Conservation (phyloP, 2,797 vertebrate species). For the Schizopygopsis malacanthus region DNA sequence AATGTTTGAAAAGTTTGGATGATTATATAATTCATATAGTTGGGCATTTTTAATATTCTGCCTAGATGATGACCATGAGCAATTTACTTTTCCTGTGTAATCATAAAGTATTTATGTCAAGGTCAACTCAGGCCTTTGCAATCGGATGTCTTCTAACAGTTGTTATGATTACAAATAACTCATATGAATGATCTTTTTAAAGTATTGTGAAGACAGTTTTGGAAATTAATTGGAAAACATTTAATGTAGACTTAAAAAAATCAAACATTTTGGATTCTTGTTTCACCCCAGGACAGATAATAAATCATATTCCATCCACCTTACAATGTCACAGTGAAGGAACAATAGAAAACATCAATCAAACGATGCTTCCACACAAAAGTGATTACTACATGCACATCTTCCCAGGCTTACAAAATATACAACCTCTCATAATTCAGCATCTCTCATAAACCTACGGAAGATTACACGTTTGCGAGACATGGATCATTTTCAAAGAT, state of each 20-base stretch:
- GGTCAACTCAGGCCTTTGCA: conserved; percentile 10
- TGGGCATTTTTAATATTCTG: neutral
- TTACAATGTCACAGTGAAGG: conserved; percentile 47
- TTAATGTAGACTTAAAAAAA: neutral
- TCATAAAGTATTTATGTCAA: neutral
- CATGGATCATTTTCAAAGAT: conserved; percentile 57
- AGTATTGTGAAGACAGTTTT: neutral
- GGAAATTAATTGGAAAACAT: conserved; percentile 46
- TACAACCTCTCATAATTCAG: conserved; percentile 29
- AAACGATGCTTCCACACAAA: conserved; percentile 52
- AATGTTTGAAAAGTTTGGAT: neutral
- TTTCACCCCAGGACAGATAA: neutral
- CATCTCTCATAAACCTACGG: conserved; percentile 56
- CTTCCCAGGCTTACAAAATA: conserved; percentile 36
- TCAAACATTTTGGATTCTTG: conserved; percentile 15
- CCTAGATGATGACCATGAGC: neutral
- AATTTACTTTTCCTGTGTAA: conserved; percentile 20
- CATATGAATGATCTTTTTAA: neutral
- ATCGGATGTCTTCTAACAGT: conserved; percentile 1
- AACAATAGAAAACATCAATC: conserved; percentile 61
- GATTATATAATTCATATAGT: neutral
- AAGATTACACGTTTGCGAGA: conserved; percentile 63
- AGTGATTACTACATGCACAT: conserved; percentile 48
- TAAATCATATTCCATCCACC: conserved; percentile 29
- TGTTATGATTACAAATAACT: neutral